Evolutionary conservation across 1,140 invertebrate species (phyloP), one percentile per base, ranked within the genome.

Genomic region (Halictus rubicundus): DNA sequence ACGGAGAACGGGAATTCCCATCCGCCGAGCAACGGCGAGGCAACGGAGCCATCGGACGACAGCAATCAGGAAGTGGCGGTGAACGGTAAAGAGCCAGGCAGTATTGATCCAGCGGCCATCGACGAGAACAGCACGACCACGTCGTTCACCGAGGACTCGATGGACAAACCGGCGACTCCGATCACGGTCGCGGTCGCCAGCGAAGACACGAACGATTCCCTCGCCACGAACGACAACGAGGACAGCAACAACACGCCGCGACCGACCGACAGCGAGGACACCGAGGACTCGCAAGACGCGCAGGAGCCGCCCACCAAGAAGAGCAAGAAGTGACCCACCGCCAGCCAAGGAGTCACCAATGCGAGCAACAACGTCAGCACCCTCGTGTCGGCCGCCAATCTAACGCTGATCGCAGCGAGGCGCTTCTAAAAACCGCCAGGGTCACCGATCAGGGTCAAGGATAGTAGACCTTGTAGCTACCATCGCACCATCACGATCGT

Each of bases 101-200:
- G 81, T 66, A 88, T 88, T 64, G 91, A 90, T 82, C 90, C 91
- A 54, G 92, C 89, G 57, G 92, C 91, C 72, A 92, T 91, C 73
- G 92, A 93, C 82, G 93, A 93, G 73, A 93, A 93, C 81, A 93
- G 91, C 78, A 96, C 95, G 39, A 95, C 95, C 78, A 95, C 95
- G 76, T 96, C 95, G 19, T 96, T 95, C 91, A 96, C 95, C 64
- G 96, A 96, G 89, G 95, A 96, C 88, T 96, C 95, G 39, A 89
- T 95, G 89, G 95, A 96, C 88, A 94, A 94, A 80, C 92, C 94
- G 4, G 89, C 92, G 83, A 94, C 91, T 78, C 94, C 89, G 37
- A 91, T 91, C 71, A 90, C 89, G 12, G 91, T 87, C 9, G 85
- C 86, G 9, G 89, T 86, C 1, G 82, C 89, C 32, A 92, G 88